These are phyloP conservation scores for Mythimna pallens DNA, from an alignment of 2,888 invertebrate species.

Conservation along the genomic window DNA sequence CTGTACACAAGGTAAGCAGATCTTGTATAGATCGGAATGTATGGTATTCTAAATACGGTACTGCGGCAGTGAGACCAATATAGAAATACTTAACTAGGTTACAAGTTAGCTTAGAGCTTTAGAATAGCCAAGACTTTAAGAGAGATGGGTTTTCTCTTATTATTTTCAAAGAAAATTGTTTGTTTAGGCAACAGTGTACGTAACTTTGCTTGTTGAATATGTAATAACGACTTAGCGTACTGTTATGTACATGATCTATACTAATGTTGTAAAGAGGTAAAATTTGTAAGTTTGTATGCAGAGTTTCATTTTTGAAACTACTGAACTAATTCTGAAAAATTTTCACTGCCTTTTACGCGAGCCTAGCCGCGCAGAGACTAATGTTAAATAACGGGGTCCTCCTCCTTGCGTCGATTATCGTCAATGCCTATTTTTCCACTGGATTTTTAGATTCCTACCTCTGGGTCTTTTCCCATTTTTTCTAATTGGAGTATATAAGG, in stretches of 20 bases:
- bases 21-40: conserved; percentile 48
- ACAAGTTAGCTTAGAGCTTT: conserved; percentile 44
- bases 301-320: no score
- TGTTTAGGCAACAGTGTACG: not conserved
- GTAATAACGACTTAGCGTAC: not conserved
- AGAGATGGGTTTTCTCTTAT: conserved; percentile 37
- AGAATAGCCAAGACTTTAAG: not conserved
- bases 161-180: conserved; percentile 9
- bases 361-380: no score
- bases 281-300: no score
- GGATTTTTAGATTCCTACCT: no score
- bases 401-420: no score
- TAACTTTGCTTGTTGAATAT: not conserved
- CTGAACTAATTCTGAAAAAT: no score
- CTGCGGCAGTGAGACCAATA: conserved; percentile 30
- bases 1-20: conserved; percentile 51
- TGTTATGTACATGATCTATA: not conserved
- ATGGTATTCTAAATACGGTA: conserved; percentile 45
- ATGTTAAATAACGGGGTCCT: no score
- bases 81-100: conserved; percentile 41
- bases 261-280: no score
- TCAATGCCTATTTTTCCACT: no score
- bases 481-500: no score
- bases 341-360: no score
- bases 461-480: no score